phyloP scores from a whole-genome alignment of 37 sponge, comb jelly and placozoan genomes.

The Spongia lamella region DNA sequence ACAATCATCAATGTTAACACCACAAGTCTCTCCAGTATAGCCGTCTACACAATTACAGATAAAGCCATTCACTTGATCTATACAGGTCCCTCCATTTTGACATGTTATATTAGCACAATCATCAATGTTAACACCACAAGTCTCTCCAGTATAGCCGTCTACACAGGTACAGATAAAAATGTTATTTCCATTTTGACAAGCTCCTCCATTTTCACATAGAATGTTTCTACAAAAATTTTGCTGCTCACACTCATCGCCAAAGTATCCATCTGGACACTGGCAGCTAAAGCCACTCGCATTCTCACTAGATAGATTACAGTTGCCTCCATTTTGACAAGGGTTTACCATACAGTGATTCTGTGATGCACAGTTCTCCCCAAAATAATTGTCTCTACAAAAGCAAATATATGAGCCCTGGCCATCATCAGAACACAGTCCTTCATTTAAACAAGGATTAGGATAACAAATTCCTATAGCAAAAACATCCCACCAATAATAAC shows the following conservation, averaged over 20 bases:
- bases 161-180: constrained; percentile 57
- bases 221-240: too few relatives aligned
- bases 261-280: constrained; percentile 37
- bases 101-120: constrained; percentile 55
- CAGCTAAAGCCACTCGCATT: constrained; percentile 2
- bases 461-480: too few relatives aligned
- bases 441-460: constrained; percentile 9
- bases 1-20: constrained; percentile 61
- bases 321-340: constrained; percentile 44
- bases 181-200: constrained; percentile 35
- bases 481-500: constrained; percentile 23
- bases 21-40: constrained; percentile 56
- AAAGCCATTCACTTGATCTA: constrained; percentile 26
- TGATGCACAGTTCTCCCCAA: neutral
- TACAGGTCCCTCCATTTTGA: constrained; percentile 48
- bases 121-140: constrained; percentile 57
- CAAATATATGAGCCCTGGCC: constrained; percentile 9
- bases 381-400: neutral
- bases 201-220: constrained; percentile 41
- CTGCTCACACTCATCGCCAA: constrained; percentile 19
- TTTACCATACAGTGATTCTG: constrained; percentile 20
- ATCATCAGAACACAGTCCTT: constrained; percentile 10
- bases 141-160: constrained; percentile 45
- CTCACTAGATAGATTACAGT: constrained; percentile 7
- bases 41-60: constrained; percentile 60